Percentiles rank a stretch among this genome's conserved stretches.
Evolutionary conservation across 2,888 invertebrate genomes (phyloP).

Genomic region (Tethea ocularis): DNA sequence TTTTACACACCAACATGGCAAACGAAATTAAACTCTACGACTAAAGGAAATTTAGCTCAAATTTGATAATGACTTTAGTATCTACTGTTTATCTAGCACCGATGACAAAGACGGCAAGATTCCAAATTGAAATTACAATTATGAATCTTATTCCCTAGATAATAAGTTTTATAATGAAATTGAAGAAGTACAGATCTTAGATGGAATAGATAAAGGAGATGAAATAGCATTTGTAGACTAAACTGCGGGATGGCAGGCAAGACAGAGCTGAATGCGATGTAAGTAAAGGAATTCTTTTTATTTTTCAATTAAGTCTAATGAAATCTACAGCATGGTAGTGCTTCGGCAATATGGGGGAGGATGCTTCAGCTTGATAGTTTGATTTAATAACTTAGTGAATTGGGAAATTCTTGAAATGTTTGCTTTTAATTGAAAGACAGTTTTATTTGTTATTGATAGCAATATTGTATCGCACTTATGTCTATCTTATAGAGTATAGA

Average conservation of each 20-base stretch:
- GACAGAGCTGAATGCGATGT: constrained; percentile 64
- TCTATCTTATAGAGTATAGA: too few relatives aligned
- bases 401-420: constrained; percentile 13
- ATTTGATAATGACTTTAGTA: constrained; percentile 21
- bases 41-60: constrained; percentile 28
- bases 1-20: constrained; percentile 25
- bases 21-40: constrained; percentile 29
- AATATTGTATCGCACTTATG: neutral
- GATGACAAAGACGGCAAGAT: constrained; percentile 43
- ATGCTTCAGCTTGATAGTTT: constrained; percentile 32
- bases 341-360: constrained; percentile 29
- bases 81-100: constrained; percentile 30
- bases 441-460: constrained; percentile 3
- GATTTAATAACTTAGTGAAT: constrained; percentile 23
- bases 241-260: constrained; percentile 64
- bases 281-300: constrained; percentile 71
- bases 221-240: constrained; percentile 65
- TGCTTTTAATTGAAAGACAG: constrained; percentile 11
- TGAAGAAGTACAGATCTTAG: constrained; percentile 20
- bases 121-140: constrained; percentile 20
- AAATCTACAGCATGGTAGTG: constrained; percentile 49
- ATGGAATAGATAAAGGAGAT: constrained; percentile 23
- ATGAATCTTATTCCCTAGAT: constrained; percentile 24
- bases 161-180: constrained; percentile 27
- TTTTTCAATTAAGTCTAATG: constrained; percentile 74